Percentiles rank a stretch among this genome's conserved stretches.
Evolutionary conservation across 2,888 invertebrate genomes (phyloP).

Genomic region (Euplexia lucipara): DNA sequence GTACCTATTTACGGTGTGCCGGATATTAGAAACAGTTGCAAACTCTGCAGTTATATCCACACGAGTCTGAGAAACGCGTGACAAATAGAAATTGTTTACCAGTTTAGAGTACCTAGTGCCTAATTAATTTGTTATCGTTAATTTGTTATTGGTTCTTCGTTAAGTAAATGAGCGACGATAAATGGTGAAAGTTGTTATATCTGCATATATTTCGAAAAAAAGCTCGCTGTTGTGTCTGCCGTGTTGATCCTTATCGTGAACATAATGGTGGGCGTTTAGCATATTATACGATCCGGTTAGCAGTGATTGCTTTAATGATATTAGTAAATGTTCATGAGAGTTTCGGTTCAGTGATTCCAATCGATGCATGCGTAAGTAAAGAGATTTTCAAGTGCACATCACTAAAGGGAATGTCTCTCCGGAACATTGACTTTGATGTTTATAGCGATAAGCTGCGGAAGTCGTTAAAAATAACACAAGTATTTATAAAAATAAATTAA

Average conservation of each 20-base stretch:
- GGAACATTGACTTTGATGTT: slow-evolving; percentile 44
- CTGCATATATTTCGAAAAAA: background rate
- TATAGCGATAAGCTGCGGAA: slow-evolving; percentile 49
- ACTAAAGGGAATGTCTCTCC: slow-evolving; percentile 21
- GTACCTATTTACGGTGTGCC: slow-evolving; percentile 41
- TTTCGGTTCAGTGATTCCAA: slow-evolving; percentile 26
- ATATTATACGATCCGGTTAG: background rate
- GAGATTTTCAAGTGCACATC: slow-evolving; percentile 6
- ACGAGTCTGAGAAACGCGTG: slow-evolving; percentile 31
- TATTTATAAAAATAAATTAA: slow-evolving; percentile 44
- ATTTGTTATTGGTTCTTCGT: slow-evolving; percentile 29
- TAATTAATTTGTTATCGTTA: slow-evolving; percentile 19
- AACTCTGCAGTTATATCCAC: slow-evolving; percentile 11
- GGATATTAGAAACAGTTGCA: slow-evolving; percentile 3
- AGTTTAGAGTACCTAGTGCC: slow-evolving; percentile 6
- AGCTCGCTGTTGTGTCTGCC: background rate
- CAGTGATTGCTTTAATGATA: slow-evolving; percentile 3
- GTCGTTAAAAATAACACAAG: slow-evolving; percentile 43
- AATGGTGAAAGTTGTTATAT: slow-evolving; percentile 8
- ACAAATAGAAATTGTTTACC: slow-evolving; percentile 44
- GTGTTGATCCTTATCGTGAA: background rate
- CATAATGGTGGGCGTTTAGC: background rate
- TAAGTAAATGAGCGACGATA: slow-evolving; percentile 20
- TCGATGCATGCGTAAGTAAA: slow-evolving; percentile 4
- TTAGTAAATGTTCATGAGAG: slow-evolving; percentile 7